Conservation (phyloP, 2,888 invertebrate species). For the Chironomus tentans region DNA sequence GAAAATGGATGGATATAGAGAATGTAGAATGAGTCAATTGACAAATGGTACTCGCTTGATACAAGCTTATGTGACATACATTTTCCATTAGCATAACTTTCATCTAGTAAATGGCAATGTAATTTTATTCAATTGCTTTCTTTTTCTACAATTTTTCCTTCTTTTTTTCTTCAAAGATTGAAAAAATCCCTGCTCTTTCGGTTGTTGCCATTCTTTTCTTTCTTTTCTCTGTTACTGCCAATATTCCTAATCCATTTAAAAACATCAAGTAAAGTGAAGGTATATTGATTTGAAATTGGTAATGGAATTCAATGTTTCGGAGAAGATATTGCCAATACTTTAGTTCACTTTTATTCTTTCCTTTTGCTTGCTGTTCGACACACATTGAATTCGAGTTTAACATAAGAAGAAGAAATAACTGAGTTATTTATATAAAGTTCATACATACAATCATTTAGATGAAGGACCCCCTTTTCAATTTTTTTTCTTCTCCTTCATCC, state of each 20-base stretch:
- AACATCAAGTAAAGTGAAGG: conserved; percentile 26
- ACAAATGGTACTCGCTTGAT: conserved; percentile 20
- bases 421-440: background rate
- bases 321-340: conserved; percentile 2
- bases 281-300: conserved; percentile 26
- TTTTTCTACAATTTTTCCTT: background rate
- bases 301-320: conserved; percentile 16
- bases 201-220: background rate
- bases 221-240: background rate
- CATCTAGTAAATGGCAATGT: conserved; percentile 20
- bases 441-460: background rate
- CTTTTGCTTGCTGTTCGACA: background rate
- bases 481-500: background rate
- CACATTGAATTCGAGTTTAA: background rate
- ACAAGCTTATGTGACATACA: conserved; percentile 21
- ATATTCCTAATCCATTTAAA: conserved; percentile 24
- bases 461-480: background rate
- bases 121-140: conserved; percentile 22
- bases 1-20: background rate
- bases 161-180: background rate
- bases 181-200: background rate
- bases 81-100: conserved; percentile 26
- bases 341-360: background rate
- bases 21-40: conserved; percentile 4
- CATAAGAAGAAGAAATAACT: background rate